Evolutionary conservation across 2,888 invertebrate species (phyloP).

Genomic region (Caradrina kadenii): DNA sequence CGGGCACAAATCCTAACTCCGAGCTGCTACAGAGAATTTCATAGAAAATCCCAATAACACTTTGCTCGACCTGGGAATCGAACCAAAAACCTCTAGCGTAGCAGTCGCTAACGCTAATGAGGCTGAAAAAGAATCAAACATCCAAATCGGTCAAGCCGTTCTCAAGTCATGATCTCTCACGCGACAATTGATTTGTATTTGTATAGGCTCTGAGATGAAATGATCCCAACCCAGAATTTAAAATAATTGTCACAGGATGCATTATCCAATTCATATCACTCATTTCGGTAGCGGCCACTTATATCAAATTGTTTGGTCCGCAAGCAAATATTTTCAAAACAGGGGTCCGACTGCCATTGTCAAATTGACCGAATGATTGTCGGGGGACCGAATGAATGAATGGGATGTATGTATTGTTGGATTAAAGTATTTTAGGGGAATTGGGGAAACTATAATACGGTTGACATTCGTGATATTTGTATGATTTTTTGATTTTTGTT

Average conservation of each 20-base stretch:
- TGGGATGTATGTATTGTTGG: slow-evolving; percentile 63
- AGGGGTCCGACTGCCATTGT: slow-evolving; percentile 82
- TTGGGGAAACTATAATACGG: slow-evolving; percentile 26
- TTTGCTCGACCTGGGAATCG: too few relatives aligned
- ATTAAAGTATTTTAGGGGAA: slow-evolving; percentile 64
- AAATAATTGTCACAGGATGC: slow-evolving; percentile 71
- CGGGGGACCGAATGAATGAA: slow-evolving; percentile 74
- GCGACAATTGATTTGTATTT: too few relatives aligned
- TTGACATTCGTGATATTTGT: slow-evolving; percentile 36
- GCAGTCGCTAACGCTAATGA: too few relatives aligned
- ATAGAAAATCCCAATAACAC: too few relatives aligned
- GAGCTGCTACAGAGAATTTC: too few relatives aligned
- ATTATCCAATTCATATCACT: slow-evolving; percentile 87
- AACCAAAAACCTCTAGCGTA: too few relatives aligned
- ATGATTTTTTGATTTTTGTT: slow-evolving; percentile 14
- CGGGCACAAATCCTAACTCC: too few relatives aligned
- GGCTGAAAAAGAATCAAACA: too few relatives aligned
- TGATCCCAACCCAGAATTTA: slow-evolving; percentile 35
- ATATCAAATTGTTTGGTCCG: slow-evolving; percentile 84
- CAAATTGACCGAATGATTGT: slow-evolving; percentile 89
- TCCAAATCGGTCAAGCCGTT: too few relatives aligned
- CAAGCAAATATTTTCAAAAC: slow-evolving; percentile 88
- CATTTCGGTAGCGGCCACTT: slow-evolving; percentile 81
- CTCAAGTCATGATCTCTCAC: too few relatives aligned
- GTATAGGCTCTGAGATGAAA: background rate